These are phyloP conservation scores for Lithobates pipiens DNA, from an alignment of 2,797 vertebrate species.

Conservation along the genomic window DNA sequence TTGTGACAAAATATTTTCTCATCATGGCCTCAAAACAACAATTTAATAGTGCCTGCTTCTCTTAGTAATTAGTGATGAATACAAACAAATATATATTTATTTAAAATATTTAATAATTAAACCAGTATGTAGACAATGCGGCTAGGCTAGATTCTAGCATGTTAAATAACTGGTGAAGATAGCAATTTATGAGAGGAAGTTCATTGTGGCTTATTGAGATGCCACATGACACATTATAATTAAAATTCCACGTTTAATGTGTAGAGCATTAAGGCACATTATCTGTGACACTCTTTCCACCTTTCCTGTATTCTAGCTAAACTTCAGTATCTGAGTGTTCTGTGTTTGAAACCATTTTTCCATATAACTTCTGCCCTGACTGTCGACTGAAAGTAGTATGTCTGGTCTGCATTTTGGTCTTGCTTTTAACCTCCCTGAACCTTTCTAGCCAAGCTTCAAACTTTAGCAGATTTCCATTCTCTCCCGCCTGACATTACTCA, in stretches of 20 bases:
- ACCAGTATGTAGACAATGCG: constrained; percentile 17
- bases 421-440: neutral
- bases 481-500: neutral
- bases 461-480: neutral
- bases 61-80: neutral
- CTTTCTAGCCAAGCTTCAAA: neutral
- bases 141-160: neutral
- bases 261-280: neutral
- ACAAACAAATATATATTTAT: neutral
- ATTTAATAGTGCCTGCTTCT: neutral
- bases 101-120: neutral
- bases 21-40: neutral
- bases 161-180: neutral
- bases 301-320: neutral
- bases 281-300: neutral
- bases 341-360: neutral
- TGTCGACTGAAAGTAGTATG: neutral
- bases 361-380: neutral
- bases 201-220: neutral
- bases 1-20: neutral
- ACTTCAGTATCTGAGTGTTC: neutral
- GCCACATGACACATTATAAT: neutral
- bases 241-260: neutral
- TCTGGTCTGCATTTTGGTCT: too few relatives aligned
- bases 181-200: neutral